Percentiles rank a stretch among this genome's conserved stretches.
Evolutionary conservation across 2,888 invertebrate genomes (phyloP).

Genomic region (Thymelicus acteon): DNA sequence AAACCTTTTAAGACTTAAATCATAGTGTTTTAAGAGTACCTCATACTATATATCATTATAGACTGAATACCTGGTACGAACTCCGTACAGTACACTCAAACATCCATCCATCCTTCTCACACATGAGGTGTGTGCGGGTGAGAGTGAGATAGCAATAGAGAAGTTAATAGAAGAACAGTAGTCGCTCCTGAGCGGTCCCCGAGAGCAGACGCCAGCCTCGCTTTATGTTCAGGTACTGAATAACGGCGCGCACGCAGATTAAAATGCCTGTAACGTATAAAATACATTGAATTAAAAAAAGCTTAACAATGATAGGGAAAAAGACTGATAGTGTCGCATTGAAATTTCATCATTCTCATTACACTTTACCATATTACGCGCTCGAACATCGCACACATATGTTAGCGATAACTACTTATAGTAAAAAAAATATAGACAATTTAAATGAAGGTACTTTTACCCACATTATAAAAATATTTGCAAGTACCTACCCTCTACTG

Average conservation of each 20-base stretch:
- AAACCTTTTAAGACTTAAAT: neutral
- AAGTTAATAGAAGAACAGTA: slow-evolving; percentile 92
- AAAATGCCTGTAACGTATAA: slow-evolving; percentile 87
- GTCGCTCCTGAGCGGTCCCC: slow-evolving; percentile 93
- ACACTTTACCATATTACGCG: too few relatives aligned
- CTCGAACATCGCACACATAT: too few relatives aligned
- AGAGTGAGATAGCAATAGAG: slow-evolving; percentile 52
- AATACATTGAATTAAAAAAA: slow-evolving; percentile 29
- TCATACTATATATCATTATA: too few relatives aligned
- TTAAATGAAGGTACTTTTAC: too few relatives aligned
- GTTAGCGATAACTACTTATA: too few relatives aligned
- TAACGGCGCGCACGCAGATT: slow-evolving; percentile 93
- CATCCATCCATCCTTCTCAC: slow-evolving; percentile 48
- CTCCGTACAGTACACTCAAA: slow-evolving; percentile 4
- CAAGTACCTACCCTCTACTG: too few relatives aligned
- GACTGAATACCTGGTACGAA: neutral
- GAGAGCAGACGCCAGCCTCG: slow-evolving; percentile 94
- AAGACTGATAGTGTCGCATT: too few relatives aligned
- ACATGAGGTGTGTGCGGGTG: slow-evolving; percentile 50
- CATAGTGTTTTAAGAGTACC: slow-evolving; percentile 20
- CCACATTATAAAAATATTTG: too few relatives aligned
- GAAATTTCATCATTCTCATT: too few relatives aligned
- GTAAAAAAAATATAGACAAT: too few relatives aligned
- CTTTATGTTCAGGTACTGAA: slow-evolving; percentile 95
- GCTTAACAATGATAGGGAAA: too few relatives aligned